Evolutionary conservation across 2,888 invertebrate genomes (phyloP), one percentile per base, ranked within the genome.

Genomic region (Drosophila subsilvestris): DNA sequence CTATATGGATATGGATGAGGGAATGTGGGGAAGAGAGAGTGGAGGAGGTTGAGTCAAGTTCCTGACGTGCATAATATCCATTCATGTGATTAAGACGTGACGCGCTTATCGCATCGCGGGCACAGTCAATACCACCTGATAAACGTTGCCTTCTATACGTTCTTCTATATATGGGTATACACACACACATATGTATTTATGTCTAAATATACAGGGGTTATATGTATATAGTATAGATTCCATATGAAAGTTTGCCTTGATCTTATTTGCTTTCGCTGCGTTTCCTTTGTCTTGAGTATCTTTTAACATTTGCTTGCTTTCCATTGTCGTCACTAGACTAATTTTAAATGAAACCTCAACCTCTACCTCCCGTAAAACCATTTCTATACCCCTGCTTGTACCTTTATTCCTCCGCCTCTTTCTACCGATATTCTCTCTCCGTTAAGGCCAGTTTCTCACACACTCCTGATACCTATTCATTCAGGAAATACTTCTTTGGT

Each of bases 1-100:
- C n/a, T n/a, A 53, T 58, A 58, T 37, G 27, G 29, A 37, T 22
- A 25, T 8, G 29, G 12, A n/a, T 50, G 56, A 6, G 29, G 22
- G n/a, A n/a, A n/a, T 6, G 42, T 25, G 37, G 29, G 27, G 12
- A 12, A 0, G 27, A 12, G 58, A 44, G 27, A 4, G 12, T 6
- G 17, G n/a, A 9, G 27, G 20, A 22, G 17, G 10, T 18, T 51
- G 66, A 65, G 54, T 65, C 42, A 58, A 55, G 32, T 37, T 1
- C 6, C 32, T 25, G 37, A 0, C 7, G n/a, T 37, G 37, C 37
- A 37, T n/a, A 14, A 70, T 75, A 74, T 70, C 60, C 56, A 74
- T 74, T 56, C 87, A 78, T 80, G 87, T 80, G 87, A 84, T 71
- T 75, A 63, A 62, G 68, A 56, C 74, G 75, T 74, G 74, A 74